Evolutionary conservation across 1,140 invertebrate genomes (phyloP).

Genomic region (Rhynchophorus ferrugineus): DNA sequence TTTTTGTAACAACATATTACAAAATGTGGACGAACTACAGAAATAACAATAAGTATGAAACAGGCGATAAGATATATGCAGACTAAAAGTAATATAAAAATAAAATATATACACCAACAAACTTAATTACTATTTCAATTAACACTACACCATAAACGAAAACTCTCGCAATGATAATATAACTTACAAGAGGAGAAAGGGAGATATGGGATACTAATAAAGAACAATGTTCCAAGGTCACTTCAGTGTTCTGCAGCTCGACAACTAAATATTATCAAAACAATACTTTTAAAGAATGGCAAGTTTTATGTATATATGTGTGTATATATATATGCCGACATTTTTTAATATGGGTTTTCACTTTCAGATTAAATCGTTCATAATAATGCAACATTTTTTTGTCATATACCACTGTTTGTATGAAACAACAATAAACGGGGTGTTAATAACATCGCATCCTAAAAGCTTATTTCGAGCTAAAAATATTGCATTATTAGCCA

Average conservation of each 20-base stretch:
- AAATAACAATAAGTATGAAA: slow-evolving; percentile 13
- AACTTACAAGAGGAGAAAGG: neutral
- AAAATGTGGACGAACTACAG: slow-evolving; percentile 8
- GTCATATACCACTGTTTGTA: neutral
- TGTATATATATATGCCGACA: slow-evolving; percentile 13
- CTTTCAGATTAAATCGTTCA: slow-evolving; percentile 8
- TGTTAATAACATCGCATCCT: slow-evolving; percentile 4
- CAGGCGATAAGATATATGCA: slow-evolving; percentile 2
- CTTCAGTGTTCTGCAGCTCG: slow-evolving; percentile 13
- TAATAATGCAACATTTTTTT: slow-evolving; percentile 16
- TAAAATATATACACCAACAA: slow-evolving; percentile 24
- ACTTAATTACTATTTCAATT: slow-evolving; percentile 13
- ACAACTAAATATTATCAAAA: slow-evolving; percentile 8
- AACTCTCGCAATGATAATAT: slow-evolving; percentile 12
- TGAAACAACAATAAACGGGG: neutral
- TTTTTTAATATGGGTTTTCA: slow-evolving; percentile 4
- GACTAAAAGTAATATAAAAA: slow-evolving; percentile 21
- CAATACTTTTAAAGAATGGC: slow-evolving; percentile 9
- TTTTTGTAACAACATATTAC: slow-evolving; percentile 17
- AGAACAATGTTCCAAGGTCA: slow-evolving; percentile 10
- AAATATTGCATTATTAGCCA: slow-evolving; percentile 16
- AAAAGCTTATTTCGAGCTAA: neutral
- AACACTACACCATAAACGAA: slow-evolving; percentile 7
- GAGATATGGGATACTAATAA: slow-evolving; percentile 2
- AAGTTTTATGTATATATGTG: slow-evolving; percentile 10